Evolutionary conservation across 2,888 invertebrate species (phyloP), one percentile per base, ranked within the genome.

Genomic region (Sinodicranocentrus sp.): DNA sequence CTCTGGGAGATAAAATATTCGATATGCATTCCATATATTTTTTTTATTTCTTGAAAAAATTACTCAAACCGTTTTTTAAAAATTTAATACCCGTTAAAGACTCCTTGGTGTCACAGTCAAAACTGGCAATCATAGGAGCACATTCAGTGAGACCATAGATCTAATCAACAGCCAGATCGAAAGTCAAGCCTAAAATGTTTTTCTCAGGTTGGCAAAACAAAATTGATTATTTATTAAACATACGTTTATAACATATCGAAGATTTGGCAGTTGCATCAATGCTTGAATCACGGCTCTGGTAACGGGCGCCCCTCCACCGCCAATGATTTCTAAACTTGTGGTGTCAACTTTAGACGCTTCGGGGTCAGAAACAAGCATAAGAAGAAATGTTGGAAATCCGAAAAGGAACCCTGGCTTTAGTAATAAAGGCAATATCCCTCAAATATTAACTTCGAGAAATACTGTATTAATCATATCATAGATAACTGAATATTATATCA

Each of bases 331-430:
- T 25, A 79, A 28, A 13, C 65, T 65, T 2, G 71, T 57, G 28
- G 71, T 3, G 52, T 88, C 88, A 52, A 85, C 87, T 1, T 84
- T 79, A 0, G 23, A 10, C 17, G 87, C 86, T 3, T 84, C 85
- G 0, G 86, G 77, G 76, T 87, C 86, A 63, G 82, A 70, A 1
- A 87, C 87, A 6, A 88, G 59, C 26, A 80, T 23, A 10, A 87
- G 23, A 0, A 88, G 75, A 63, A 88, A 86, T n/a, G 87, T 85
- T 26, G 87, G 87, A 72, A 88, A 88, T n/a, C 85, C 86, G 63
- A 84, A 88, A 25, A 88, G 76, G 6, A 85, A 76, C 33, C 85
- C 82, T 10, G 88, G 88, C 87, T 88, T 44, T 13, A 76, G 13
- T 39, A 15, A 48, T 19, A 6, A 48, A 67, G 2, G 23, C 17